Percentiles rank a stretch among this genome's conserved stretches.
These are phyloP conservation scores for Petroica traversi DNA, from an alignment of 2,113 vertebrate genomes.

Conservation along the genomic window DNA sequence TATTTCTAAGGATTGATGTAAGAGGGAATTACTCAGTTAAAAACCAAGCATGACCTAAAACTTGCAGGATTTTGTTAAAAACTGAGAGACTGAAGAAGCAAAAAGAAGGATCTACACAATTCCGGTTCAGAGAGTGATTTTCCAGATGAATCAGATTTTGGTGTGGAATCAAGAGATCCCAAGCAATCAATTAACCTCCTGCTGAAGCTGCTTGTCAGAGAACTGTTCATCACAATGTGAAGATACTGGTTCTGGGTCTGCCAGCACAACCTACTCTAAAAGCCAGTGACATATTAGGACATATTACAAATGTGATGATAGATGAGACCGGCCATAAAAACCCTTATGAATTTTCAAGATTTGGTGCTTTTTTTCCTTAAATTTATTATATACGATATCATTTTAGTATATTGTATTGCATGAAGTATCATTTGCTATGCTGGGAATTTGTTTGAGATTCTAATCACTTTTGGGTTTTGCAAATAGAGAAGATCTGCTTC, in stretches of 20 bases:
- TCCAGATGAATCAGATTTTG: background rate
- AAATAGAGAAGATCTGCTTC: background rate
- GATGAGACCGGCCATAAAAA: background rate
- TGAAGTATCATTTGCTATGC: background rate
- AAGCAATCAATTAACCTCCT: background rate
- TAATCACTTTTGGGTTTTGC: background rate
- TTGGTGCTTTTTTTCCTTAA: background rate
- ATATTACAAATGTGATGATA: background rate
- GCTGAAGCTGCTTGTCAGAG: background rate
- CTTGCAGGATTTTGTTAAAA: background rate
- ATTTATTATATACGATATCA: background rate
- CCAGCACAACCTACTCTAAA: background rate
- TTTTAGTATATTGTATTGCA: background rate
- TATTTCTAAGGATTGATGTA: background rate
- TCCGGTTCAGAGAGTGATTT: background rate
- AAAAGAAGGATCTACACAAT: background rate
- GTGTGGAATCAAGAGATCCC: background rate
- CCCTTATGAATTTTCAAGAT: background rate
- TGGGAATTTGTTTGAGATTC: background rate
- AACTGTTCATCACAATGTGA: background rate
- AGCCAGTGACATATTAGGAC: background rate
- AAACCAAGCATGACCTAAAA: background rate
- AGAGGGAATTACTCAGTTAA: background rate
- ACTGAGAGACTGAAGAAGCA: background rate
- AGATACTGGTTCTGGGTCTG: background rate